Conservation (phyloP, 2,797 vertebrate species). For the Eulemur coronatus region DNA sequence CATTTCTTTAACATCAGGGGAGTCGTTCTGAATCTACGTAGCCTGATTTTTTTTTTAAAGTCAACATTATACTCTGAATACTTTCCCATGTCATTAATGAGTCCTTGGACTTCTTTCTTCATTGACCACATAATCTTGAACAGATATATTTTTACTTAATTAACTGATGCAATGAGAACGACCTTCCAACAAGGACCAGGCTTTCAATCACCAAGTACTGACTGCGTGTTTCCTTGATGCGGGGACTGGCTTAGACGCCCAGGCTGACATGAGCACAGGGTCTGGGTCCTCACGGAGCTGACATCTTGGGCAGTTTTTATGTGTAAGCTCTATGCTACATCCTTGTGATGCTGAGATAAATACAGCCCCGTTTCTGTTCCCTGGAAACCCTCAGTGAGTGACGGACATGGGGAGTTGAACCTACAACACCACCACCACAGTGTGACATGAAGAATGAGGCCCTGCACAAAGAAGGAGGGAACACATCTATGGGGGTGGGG, state of each 20-base stretch:
- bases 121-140: not conserved
- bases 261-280: no score
- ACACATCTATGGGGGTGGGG: fast-evolving
- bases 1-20: not conserved
- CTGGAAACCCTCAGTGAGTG: not conserved
- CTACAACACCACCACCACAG: not conserved
- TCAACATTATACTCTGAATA: not conserved
- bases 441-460: fast-evolving
- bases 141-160: not conserved
- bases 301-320: not conserved
- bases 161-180: not conserved
- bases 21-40: not conserved
- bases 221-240: not conserved
- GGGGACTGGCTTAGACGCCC: not conserved
- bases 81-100: not conserved
- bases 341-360: not conserved
- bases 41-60: not conserved
- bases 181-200: not conserved
- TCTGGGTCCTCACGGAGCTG: not conserved
- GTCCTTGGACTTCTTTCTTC: not conserved
- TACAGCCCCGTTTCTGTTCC: not conserved
- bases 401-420: not conserved
- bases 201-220: not conserved
- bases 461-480: not conserved
- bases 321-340: fast-evolving